Percentiles rank a stretch among this genome's conserved stretches.
These are phyloP conservation scores for Cyclargus thomasi DNA, from an alignment of 1,140 invertebrate species.

Conservation along the genomic window DNA sequence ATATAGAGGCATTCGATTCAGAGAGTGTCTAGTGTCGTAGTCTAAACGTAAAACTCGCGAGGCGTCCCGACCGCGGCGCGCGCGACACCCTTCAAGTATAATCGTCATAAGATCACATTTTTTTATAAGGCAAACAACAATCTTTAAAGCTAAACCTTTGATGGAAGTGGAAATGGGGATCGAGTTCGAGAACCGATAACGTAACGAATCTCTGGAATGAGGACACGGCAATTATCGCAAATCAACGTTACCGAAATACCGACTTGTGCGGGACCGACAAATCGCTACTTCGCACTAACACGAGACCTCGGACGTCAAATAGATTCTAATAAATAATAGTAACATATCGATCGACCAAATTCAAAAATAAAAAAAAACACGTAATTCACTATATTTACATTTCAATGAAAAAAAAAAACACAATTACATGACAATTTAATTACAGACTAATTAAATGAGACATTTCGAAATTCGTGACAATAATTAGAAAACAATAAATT, in stretches of 20 bases:
- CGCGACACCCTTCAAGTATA: slow-evolving; percentile 64
- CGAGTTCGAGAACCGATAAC: slow-evolving; percentile 48
- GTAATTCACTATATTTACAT: slow-evolving; percentile 42
- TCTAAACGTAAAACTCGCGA: too few relatives aligned
- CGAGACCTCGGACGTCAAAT: slow-evolving; percentile 49
- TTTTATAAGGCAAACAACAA: slow-evolving; percentile 74
- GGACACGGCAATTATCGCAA: slow-evolving; percentile 24
- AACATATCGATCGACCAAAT: slow-evolving; percentile 30
- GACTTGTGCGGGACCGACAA: slow-evolving; percentile 33
- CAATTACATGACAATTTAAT: slow-evolving; percentile 46
- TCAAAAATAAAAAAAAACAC: slow-evolving; percentile 24
- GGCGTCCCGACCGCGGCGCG: slow-evolving; percentile 35
- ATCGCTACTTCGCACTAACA: slow-evolving; percentile 60
- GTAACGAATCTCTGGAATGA: slow-evolving; percentile 48
- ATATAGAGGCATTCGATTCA: too few relatives aligned
- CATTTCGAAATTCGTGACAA: slow-evolving; percentile 60
- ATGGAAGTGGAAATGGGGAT: slow-evolving; percentile 40
- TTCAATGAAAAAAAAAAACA: slow-evolving; percentile 37
- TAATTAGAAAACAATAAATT: slow-evolving; percentile 50
- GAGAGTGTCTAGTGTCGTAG: too few relatives aligned
- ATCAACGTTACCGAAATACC: slow-evolving; percentile 17
- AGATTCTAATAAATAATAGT: slow-evolving; percentile 43
- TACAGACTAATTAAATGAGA: slow-evolving; percentile 65
- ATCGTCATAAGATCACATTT: slow-evolving; percentile 74
- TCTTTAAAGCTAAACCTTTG: slow-evolving; percentile 72